Evolutionary conservation across 2,797 vertebrate genomes (phyloP).

Genomic region (Acomys russatus): DNA sequence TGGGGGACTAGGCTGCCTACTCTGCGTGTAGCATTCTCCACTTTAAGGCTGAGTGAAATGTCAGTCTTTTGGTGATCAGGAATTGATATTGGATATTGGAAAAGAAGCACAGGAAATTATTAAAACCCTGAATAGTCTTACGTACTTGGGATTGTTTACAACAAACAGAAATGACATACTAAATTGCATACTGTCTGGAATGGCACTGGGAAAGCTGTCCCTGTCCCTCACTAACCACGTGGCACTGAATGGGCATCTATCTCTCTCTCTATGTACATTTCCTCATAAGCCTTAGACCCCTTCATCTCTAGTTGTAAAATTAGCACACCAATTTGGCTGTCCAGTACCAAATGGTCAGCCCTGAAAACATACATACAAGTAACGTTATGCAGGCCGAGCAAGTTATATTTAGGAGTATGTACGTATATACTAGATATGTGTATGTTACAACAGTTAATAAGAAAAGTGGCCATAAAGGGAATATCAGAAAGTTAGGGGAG

Average conservation of each 20-base stretch:
- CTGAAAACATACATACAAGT: too few species aligned
- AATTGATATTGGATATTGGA: neutral
- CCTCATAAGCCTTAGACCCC: neutral
- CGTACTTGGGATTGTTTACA: neutral
- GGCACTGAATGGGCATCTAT: neutral
- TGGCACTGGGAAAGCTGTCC: neutral
- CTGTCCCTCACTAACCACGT: neutral
- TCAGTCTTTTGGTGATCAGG: neutral
- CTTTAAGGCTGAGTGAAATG: neutral
- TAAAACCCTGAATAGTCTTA: neutral
- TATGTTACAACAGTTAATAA: neutral
- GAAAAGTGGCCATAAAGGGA: neutral
- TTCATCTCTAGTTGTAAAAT: neutral
- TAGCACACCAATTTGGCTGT: neutral
- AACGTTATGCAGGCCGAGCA: too few species aligned
- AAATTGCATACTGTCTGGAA: neutral
- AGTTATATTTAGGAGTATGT: neutral
- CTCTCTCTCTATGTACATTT: constrained; percentile 26
- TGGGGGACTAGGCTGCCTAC: neutral
- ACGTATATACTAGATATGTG: neutral
- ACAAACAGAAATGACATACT: neutral
- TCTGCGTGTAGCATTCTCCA: neutral
- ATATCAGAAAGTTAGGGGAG: too few species aligned
- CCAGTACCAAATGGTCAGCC: too few species aligned
- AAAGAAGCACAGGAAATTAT: neutral